Evolutionary conservation across 2,797 vertebrate species (phyloP).

Genomic region (Crenuchus spilurus): DNA sequence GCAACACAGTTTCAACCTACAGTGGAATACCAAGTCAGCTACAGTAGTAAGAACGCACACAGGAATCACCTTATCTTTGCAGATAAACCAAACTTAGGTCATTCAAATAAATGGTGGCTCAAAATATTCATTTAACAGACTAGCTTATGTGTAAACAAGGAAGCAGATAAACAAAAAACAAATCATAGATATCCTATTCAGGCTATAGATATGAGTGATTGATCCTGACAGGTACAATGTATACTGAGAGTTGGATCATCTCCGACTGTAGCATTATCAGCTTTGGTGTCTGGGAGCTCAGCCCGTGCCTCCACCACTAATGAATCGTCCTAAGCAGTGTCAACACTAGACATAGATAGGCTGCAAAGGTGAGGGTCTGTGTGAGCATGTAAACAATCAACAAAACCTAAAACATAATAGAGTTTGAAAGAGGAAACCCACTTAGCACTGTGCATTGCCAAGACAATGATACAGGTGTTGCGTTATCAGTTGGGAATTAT

Average conservation of each 20-base stretch:
- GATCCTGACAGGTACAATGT: slow-evolving; percentile 36
- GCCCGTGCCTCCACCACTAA: slow-evolving; percentile 23
- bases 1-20: neutral
- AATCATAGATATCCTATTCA: slow-evolving; percentile 9
- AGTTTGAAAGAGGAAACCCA: slow-evolving; percentile 8
- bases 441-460: neutral
- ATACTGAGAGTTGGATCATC: slow-evolving; percentile 42
- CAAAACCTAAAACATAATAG: slow-evolving; percentile 35
- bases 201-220: slow-evolving; percentile 2
- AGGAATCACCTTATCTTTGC: neutral
- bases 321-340: slow-evolving; percentile 33
- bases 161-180: slow-evolving; percentile 28
- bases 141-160: neutral
- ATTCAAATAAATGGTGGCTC: neutral
- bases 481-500: neutral
- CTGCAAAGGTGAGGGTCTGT: neutral
- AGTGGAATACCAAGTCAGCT: neutral
- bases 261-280: slow-evolving; percentile 48
- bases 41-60: too few relatives aligned
- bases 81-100: neutral
- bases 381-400: slow-evolving; percentile 3
- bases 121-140: neutral
- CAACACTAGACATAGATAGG: slow-evolving; percentile 25
- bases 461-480: neutral
- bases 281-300: slow-evolving; percentile 44